Base-by-base conservation (phyloP, 2,888 invertebrate species). In the Mantis religiosa region DNA sequence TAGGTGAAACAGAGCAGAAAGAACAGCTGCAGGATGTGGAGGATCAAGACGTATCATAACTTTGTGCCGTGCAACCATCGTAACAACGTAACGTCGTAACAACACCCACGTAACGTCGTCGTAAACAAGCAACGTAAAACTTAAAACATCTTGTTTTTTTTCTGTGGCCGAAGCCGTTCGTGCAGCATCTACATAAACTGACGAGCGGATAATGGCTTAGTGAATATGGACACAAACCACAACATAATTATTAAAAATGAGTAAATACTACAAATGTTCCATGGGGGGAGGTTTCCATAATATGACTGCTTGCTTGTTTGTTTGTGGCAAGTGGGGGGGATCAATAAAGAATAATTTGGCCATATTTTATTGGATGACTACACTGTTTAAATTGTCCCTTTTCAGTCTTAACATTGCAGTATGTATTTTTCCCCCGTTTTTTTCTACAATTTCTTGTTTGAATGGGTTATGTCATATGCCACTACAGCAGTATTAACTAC, bases 11-110 rank as follows among this genome's bases (percentile, higher is more conserved):
- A 91, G 98, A 98, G 94, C 97, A 97, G 93, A 98, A 98, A 94
- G 97, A 97, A 94, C 96, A 97, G 94, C 95, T 97, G 93, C 97
- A 98, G 94, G 98, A 98, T 94, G 97, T 96, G 93, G 98, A 98
- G 94, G 98, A 98, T 94, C 98, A 98, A 94, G 98, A 98, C 95
- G 98, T 98, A 94, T 98, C 98, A 97, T 98, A 98, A 98, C 91
- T 90, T 88, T 89, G 89, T 90, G 89, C 88, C 90, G 88, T 88
- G 71, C 84, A 89, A 87, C 88, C 84, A 82, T 89, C 87, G 88
- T 87, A 87, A 88, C 89, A 88, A 86, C 89, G 88, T 89, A 89
- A 83, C 83, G 87, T 87, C 84, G 71, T 88, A 88, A 88, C 84
- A 88, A 87, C 87, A 89, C 88, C 89, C 84, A 88, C 88, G 90